Evolutionary conservation across 2,113 vertebrate genomes (phyloP), one percentile per base, ranked within the genome.

Genomic region (Saguinus imperator): DNA sequence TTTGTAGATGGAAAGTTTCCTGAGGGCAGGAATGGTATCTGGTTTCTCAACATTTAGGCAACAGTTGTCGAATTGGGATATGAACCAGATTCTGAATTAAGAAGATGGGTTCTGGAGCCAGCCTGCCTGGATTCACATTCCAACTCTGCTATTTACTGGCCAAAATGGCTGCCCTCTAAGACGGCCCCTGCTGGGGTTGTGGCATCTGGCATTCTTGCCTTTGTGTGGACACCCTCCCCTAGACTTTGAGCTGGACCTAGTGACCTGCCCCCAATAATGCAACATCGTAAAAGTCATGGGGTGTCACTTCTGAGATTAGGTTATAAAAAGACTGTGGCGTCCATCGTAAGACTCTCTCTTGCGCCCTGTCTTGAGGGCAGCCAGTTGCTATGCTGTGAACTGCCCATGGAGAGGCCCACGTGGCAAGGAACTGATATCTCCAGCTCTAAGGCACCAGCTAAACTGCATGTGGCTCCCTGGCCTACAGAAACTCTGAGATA

Each of bases 381-480:
- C n/a, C 8, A 0, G 55, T 84, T 55, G 21, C 10, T 64, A 0
- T 3, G 25, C 4, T 6, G 4, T 11, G 6, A 29, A 29, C 13
- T 9, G 58, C 11, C 25, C 35, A 0, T 2, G 16, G 79, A 10
- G 50, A 76, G 17, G 48, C 37, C 48, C 43, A 5, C 0, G 0
- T 4, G 77, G 37, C 23, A 17, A 55, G 57, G 48, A n/a, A 5
- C 29, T 58, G 72, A 21, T 0, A 16, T 43, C 79, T 83, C 48
- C 8, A 43, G 27, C 61, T 64, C 45, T 40, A 40, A 25, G 57
- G 25, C 37, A 5, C 37, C 5, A 5, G n/a, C 45, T 40, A 8
- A 37, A 18, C 27, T 40, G 25, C 9, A n/a, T 16, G 27, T n/a
- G n/a, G 48, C 17, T 17, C 68, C 66, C 52, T 13, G 80, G 61